phyloP scores from a whole-genome alignment of 2,113 vertebrate species.

The Anoura caudifer region DNA sequence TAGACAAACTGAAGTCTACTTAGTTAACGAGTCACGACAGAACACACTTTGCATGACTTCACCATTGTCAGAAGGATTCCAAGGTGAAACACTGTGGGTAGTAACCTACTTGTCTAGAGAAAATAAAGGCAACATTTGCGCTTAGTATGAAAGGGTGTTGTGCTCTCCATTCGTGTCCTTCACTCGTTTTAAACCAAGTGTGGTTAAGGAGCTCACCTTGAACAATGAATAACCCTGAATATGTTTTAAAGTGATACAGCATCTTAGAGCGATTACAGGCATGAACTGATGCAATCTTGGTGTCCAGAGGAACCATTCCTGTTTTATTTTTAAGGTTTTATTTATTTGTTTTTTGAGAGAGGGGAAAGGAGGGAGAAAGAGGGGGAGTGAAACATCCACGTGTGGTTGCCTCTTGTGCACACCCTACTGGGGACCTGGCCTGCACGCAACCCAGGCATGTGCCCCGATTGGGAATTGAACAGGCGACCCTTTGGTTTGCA shows the following conservation, averaged over 20 bases:
- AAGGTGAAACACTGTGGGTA: not conserved
- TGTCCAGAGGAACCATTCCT: conserved; percentile 30
- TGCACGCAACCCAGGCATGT: no score
- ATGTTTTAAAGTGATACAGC: not conserved
- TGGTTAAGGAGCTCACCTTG: conserved; percentile 33
- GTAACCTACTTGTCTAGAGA: not conserved
- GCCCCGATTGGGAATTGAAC: no score
- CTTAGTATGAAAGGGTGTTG: not conserved
- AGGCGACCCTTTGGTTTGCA: no score
- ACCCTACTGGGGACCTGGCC: no score
- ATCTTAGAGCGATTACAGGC: conserved; percentile 3
- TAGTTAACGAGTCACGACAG: not conserved
- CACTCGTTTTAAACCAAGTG: conserved; percentile 34
- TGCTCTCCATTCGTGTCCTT: not conserved
- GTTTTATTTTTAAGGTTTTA: no score
- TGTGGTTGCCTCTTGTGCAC: no score
- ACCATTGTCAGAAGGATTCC: not conserved
- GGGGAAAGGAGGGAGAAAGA: no score
- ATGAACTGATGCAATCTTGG: conserved; percentile 35
- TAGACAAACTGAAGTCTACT: not conserved
- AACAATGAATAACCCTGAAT: not conserved
- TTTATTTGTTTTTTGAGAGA: no score
- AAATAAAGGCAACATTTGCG: not conserved
- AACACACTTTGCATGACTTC: not conserved
- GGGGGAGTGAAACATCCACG: no score